Conservation (phyloP, 2,113 vertebrate genomes). For the Mastomys natalensis region DNA sequence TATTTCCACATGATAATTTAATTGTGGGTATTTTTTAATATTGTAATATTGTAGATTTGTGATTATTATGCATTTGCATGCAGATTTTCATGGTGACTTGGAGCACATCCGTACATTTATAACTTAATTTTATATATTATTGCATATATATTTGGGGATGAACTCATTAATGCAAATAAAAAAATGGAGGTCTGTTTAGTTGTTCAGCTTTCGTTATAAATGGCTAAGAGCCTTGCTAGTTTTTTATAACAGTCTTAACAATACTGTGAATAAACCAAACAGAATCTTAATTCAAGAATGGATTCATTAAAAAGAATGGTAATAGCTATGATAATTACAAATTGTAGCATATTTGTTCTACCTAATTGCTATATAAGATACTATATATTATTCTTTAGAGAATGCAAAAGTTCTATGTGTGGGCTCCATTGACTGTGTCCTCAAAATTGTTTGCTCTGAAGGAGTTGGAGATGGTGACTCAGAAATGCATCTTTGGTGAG, state of each 20-base stretch:
- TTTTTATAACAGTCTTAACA: constrained; percentile 85
- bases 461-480: not conserved
- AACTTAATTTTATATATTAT: constrained; percentile 99
- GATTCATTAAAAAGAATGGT: constrained; percentile 88
- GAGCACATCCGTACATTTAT: constrained; percentile 97
- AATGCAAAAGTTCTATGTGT: constrained; percentile 71
- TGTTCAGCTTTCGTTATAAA: constrained; percentile 88
- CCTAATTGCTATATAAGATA: constrained; percentile 84
- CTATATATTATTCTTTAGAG: constrained; percentile 82
- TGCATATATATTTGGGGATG: constrained; percentile 95
- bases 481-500: not conserved
- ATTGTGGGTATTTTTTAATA: constrained; percentile 99
- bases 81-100: constrained; percentile 96
- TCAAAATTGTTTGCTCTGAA: not conserved
- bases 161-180: constrained; percentile 91
- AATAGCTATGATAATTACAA: constrained; percentile 84
- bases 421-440: constrained; percentile 49
- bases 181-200: constrained; percentile 86
- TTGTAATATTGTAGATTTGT: constrained; percentile 99
- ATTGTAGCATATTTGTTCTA: constrained; percentile 85
- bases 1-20: constrained; percentile 99
- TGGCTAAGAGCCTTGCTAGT: constrained; percentile 85
- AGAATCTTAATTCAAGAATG: constrained; percentile 87
- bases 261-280: constrained; percentile 85
- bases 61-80: constrained; percentile 99